A percentile compares a stretch with the other conserved stretches of the same genome.
Evolutionary conservation across 2,113 vertebrate species (phyloP).

Genomic region (Festucalex cinctus): DNA sequence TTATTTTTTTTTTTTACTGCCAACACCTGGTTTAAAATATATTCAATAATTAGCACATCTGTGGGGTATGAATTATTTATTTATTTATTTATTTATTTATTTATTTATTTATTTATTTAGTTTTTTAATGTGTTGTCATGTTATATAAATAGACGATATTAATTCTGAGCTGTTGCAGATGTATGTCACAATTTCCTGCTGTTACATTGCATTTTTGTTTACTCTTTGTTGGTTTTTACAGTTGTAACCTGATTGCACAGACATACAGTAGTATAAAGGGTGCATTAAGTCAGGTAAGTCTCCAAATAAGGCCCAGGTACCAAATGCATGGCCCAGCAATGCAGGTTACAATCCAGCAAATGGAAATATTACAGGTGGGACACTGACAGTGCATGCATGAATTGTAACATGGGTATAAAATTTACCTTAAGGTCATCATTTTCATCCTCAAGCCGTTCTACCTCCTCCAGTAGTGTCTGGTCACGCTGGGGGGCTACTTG

Average conservation of each 20-base stretch:
- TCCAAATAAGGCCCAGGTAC: not conserved
- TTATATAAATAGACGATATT: not conserved
- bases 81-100: not conserved
- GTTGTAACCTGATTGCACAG: not conserved
- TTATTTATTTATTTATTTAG: no score
- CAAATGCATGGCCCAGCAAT: not conserved
- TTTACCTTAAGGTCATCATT: slow-evolving; percentile 92
- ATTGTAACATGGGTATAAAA: not conserved
- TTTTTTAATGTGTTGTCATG: not conserved
- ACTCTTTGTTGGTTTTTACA: no score
- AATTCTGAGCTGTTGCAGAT: not conserved
- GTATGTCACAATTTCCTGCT: not conserved
- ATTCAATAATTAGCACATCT: not conserved
- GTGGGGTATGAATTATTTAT: not conserved
- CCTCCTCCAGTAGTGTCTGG: slow-evolving; percentile 79
- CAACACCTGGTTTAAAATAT: no score
- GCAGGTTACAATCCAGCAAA: not conserved
- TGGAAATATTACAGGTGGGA: slow-evolving; percentile 45
- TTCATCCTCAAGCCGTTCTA: slow-evolving; percentile 88
- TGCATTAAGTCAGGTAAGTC: not conserved
- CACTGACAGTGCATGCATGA: not conserved
- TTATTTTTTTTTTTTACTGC: no score
- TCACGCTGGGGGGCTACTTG: slow-evolving; percentile 60
- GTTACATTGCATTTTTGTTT: not conserved
- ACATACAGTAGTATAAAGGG: not conserved